Base-by-base conservation (phyloP, 1,140 invertebrate genomes). In the Microplitis mediator region DNA sequence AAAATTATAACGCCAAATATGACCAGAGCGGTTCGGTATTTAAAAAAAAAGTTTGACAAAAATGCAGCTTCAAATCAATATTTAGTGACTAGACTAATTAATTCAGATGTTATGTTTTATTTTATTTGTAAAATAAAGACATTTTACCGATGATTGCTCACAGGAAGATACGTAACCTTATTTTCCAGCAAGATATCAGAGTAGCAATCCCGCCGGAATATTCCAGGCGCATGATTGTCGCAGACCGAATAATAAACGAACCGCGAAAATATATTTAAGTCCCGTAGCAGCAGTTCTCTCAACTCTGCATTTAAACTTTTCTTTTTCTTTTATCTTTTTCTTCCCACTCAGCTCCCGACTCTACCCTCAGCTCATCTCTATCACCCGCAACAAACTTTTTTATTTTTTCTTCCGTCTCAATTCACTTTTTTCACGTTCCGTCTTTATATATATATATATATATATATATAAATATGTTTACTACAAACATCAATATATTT, bases 221-320 rank as follows among this genome's bases (percentile, higher is more conserved):
- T 56, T 36, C 63, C 52, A 61, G 36, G 52, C 62, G 58, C 56
- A 68, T 58, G 73, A 74, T 77, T 75, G 75, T 76, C 56, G 62
- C 64, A 75, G 75, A 73, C 76, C 75, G 82, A 84, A 83, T 84
- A 84, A 82, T 83, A 84, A 83, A 84, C 80, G 82, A 84, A 81
- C 82, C 82, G 82, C 74, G 75, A 84, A 83, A 82, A 83, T 78
- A 77, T 75, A 71, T 76, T 78, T 76, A 76, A 70, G 60, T 16
- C 73, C 76, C 75, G 62, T 36, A n/a, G 34, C 14, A 16, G 14
- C 13, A 34, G 5, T 11, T 34, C 11, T 16, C 39, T 45, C 39
- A 45, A 45, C 39, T 45, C 39, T 32, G 13, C 35, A 11, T 36
- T 14, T 63, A 63, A 36, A 35, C 61, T 39, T 63, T 9, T 31